A percentile compares a stretch with the other conserved stretches of the same genome.
phyloP scores from a whole-genome alignment of 2,888 invertebrate genomes.

The Dryocosmus kuriphilus region DNA sequence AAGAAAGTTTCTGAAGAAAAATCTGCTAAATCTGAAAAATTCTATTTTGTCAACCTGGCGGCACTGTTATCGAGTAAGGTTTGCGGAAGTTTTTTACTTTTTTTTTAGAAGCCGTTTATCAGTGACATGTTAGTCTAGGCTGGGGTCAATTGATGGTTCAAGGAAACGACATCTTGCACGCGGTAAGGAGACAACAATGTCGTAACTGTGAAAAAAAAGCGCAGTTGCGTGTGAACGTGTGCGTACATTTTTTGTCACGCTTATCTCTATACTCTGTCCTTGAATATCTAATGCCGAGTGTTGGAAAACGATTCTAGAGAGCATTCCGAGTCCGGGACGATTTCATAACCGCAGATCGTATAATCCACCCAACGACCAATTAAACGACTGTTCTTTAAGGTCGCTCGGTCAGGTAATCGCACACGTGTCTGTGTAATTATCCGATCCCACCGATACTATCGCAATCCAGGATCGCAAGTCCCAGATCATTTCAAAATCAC shows the following conservation, averaged over 20 bases:
- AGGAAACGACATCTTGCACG: conserved; percentile 29
- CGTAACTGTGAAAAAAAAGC: conserved; percentile 32
- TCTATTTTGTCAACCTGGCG: no score
- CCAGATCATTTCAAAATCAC: neutral
- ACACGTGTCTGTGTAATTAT: conserved; percentile 54
- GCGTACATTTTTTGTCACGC: conserved; percentile 46
- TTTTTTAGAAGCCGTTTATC: neutral
- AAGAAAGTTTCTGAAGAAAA: no score
- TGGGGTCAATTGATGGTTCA: conserved; percentile 33
- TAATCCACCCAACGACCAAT: conserved; percentile 60
- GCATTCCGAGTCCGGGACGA: conserved; percentile 53
- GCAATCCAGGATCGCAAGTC: neutral
- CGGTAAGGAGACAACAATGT: neutral
- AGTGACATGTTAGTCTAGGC: neutral
- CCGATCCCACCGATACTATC: conserved; percentile 49
- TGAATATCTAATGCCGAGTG: conserved; percentile 58
- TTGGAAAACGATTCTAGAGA: conserved; percentile 53
- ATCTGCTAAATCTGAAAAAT: no score
- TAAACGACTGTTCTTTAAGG: conserved; percentile 59
- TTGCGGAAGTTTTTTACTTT: neutral
- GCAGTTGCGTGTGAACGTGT: conserved; percentile 34
- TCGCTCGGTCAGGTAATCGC: conserved; percentile 49
- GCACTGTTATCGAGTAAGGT: neutral
- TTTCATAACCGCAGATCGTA: conserved; percentile 63
- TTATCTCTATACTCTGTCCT: conserved; percentile 55